Evolutionary conservation across 2,797 vertebrate genomes (phyloP), one percentile per base, ranked within the genome.

Genomic region (Leucoraja ocellata): DNA sequence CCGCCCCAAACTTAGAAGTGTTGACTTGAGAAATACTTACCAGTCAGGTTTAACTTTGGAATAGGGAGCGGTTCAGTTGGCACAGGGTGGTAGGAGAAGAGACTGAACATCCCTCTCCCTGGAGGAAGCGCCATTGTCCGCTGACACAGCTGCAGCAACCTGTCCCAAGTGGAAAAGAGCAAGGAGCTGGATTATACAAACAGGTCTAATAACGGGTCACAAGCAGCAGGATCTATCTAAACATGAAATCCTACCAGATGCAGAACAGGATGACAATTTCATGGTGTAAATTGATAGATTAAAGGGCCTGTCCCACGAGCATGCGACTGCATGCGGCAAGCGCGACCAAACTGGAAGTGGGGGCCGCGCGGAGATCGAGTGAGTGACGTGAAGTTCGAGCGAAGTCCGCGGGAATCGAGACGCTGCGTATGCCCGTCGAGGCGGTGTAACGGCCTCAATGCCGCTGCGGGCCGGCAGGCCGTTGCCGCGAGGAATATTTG

Each of bases 11-110:
- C 2, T 68, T 90, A 68, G 36, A 13, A 74, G 90, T 21, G 25
- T 28, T 91, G 3, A 32, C 9, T 4, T 14, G 39, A 74, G 68
- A 91, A 5, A 73, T 65, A 96, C 96, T 0, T 95, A 99, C 99
- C 99, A 1, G 98, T 99, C 80, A 99, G 96, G 94, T 99, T 99
- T 93, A 99, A 95, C 94, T 99, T 99, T 0, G 99, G 98, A 91
- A 99, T 98, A 23, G 98, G 98, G 93, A 99, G 95, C 0, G 98
- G 98, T 94, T 99, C 98, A 0, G 99, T 99, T 0, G 98, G 98
- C 73, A 99, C 98, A 0, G 99, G 99, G 74, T 99, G 98, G 63
- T 99, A 98, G 0, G 99, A 99, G 95, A 99, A 99, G 93, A 99
- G 96, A 5, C 98, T 99, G 95, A 99, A 99, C 96, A 99, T 98